A percentile compares a stretch with the other conserved stretches of the same genome.
phyloP scores from a whole-genome alignment of 2,888 invertebrate genomes.

The Brenthis daphne region DNA sequence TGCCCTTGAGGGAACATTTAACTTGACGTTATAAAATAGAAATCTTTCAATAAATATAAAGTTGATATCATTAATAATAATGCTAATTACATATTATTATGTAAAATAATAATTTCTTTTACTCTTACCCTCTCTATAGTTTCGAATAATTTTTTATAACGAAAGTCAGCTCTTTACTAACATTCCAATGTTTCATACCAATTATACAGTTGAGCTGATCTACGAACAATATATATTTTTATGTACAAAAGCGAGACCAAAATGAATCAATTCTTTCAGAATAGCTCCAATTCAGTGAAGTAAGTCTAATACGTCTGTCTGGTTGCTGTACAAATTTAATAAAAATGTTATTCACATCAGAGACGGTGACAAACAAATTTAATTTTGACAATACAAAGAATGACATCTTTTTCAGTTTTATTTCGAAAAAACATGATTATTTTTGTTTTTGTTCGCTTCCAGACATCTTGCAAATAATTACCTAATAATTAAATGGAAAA shows the following conservation, averaged over 20 bases:
- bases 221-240: slow-evolving; percentile 9
- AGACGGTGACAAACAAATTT: slow-evolving; percentile 25
- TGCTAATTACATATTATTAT: too few relatives aligned
- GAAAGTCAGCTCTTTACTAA: not conserved
- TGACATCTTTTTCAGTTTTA: slow-evolving; percentile 21
- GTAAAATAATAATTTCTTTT: too few relatives aligned
- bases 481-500: too few relatives aligned
- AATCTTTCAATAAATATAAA: too few relatives aligned
- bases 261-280: slow-evolving; percentile 12
- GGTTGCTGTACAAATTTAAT: slow-evolving; percentile 24
- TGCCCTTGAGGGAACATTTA: too few relatives aligned
- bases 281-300: slow-evolving; percentile 1
- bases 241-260: slow-evolving; percentile 5
- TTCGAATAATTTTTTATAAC: not conserved
- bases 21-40: too few relatives aligned
- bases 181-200: slow-evolving; percentile 9
- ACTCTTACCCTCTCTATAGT: too few relatives aligned
- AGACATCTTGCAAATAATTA: too few relatives aligned
- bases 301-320: slow-evolving; percentile 24
- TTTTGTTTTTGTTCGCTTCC: too few relatives aligned
- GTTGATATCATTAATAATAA: too few relatives aligned
- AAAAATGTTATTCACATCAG: slow-evolving; percentile 14
- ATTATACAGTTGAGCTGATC: slow-evolving; percentile 16
- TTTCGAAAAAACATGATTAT: not conserved
- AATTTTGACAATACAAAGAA: slow-evolving; percentile 27